A percentile compares a stretch with the other conserved stretches of the same genome.
Evolutionary conservation across 23 tunicate species (phyloP).

Genomic region (Trididemnum nubilum): DNA sequence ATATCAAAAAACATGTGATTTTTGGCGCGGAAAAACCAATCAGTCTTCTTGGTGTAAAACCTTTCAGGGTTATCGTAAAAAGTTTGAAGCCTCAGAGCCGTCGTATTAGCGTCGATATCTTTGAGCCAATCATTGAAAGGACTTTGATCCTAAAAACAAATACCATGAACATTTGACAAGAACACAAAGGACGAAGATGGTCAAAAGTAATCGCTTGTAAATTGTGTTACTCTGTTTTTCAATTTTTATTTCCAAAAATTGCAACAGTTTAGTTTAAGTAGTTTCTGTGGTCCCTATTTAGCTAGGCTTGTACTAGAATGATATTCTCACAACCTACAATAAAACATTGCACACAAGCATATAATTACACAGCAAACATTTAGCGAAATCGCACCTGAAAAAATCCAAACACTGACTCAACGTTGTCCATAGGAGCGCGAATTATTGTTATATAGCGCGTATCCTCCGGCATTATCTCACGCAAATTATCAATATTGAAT

Average conservation of each 20-base stretch:
- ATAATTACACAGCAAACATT: no score
- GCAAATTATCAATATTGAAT: conserved; percentile 78
- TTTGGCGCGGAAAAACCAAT: conserved; percentile 96
- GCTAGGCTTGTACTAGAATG: no score
- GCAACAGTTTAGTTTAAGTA: no score
- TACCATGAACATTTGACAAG: background rate
- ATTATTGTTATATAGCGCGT: conserved; percentile 96
- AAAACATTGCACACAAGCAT: no score
- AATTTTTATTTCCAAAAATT: no score
- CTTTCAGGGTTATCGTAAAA: conserved; percentile 93
- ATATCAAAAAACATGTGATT: conserved; percentile 99
- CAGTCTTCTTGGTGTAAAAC: conserved; percentile 89
- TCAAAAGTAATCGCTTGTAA: no score
- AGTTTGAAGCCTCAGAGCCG: conserved; percentile 86
- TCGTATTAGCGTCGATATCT: conserved; percentile 80
- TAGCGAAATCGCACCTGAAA: conserved; percentile 89
- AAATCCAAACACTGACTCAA: conserved; percentile 99
- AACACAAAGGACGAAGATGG: no score
- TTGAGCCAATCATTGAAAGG: conserved; percentile 96
- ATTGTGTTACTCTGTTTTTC: no score
- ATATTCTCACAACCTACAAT: no score
- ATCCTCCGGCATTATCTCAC: conserved; percentile 66
- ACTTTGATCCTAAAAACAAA: conserved; percentile 78
- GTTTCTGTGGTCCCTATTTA: no score
- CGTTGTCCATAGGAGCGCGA: conserved; percentile 97